Conservation (phyloP, 64 coral and sea anemone species). For the Porites australiensis region DNA sequence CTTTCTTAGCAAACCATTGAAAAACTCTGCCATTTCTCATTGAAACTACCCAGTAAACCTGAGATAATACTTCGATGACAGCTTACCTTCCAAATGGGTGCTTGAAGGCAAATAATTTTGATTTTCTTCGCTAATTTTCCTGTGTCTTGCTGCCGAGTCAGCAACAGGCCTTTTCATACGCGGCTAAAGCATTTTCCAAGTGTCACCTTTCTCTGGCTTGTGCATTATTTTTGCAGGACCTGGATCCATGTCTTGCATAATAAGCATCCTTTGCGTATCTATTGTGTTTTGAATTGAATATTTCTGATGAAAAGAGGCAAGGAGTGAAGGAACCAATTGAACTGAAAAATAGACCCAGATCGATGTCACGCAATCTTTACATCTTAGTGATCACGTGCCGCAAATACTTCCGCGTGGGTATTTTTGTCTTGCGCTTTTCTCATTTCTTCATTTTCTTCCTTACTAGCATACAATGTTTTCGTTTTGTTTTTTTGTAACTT, state of each 20-base stretch:
- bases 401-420: not conserved
- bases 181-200: not conserved
- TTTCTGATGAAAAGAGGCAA: too few species aligned
- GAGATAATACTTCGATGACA: not conserved
- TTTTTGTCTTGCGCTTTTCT: too few species aligned
- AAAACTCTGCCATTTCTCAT: constrained; percentile 26
- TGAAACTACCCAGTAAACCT: constrained; percentile 31
- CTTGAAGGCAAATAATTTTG: too few species aligned
- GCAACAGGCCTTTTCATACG: too few species aligned
- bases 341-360: constrained; percentile 28
- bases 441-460: too few species aligned
- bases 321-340: not conserved
- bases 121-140: too few species aligned
- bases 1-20: constrained; percentile 49
- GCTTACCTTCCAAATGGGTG: too few species aligned
- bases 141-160: too few species aligned
- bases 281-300: too few species aligned
- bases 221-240: constrained; percentile 15
- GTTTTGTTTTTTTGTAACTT: too few species aligned
- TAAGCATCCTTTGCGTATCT: constrained; percentile 12
- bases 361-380: constrained; percentile 49
- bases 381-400: constrained; percentile 33
- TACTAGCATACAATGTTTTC: too few species aligned
- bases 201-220: not conserved
- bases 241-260: constrained; percentile 9